phyloP scores from a whole-genome alignment of 2,888 invertebrate genomes.

The Drosophila infuscata region DNA sequence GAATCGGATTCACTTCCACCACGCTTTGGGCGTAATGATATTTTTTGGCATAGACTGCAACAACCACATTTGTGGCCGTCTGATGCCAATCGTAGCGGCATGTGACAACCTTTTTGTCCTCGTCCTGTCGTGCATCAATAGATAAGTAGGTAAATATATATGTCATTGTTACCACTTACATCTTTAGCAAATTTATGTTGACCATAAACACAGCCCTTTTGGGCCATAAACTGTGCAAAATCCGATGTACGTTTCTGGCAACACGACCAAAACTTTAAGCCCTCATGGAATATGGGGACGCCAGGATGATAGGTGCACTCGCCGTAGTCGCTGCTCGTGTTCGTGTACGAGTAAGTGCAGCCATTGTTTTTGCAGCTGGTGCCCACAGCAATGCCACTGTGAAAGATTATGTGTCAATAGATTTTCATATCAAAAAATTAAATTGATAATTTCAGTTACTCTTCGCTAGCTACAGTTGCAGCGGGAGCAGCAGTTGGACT shows the following conservation, averaged over 20 bases:
- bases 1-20: conserved; percentile 93
- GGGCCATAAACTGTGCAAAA: conserved; percentile 95
- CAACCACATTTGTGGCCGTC: conserved; percentile 92
- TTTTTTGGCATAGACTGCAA: conserved; percentile 96
- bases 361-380: conserved; percentile 94
- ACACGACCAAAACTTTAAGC: conserved; percentile 98
- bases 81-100: conserved; percentile 99
- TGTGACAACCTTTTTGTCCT: conserved; percentile 86
- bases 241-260: conserved; percentile 97
- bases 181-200: conserved; percentile 94
- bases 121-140: conserved; percentile 85
- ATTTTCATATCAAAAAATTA: neutral
- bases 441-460: conserved; percentile 22
- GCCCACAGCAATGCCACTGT: conserved; percentile 88
- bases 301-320: conserved; percentile 94
- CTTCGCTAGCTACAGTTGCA: conserved; percentile 14
- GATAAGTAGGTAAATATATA: neutral
- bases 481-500: conserved; percentile 12
- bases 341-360: conserved; percentile 90
- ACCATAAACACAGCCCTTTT: conserved; percentile 95
- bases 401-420: conserved; percentile 37
- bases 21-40: conserved; percentile 91
- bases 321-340: conserved; percentile 88
- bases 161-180: conserved; percentile 35
- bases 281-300: conserved; percentile 97